These are phyloP conservation scores for Raphicerus campestris DNA, from an alignment of 2,113 vertebrate genomes.

Conservation along the genomic window DNA sequence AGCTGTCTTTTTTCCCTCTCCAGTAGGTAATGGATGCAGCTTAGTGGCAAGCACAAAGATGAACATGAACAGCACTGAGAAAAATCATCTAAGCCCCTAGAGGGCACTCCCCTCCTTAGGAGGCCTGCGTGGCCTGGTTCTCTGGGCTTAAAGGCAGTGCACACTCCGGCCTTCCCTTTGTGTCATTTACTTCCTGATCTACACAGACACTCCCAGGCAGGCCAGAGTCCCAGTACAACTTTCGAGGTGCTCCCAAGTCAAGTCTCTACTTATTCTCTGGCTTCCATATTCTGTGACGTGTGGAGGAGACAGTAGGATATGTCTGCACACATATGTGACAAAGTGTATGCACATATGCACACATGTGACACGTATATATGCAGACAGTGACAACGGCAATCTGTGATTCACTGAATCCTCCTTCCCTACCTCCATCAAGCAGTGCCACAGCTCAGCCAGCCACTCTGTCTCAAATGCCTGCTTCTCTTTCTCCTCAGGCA, in stretches of 20 bases:
- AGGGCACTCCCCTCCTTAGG: slow-evolving; percentile 59
- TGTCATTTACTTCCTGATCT: not conserved
- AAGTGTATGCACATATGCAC: no score
- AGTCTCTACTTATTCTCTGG: not conserved
- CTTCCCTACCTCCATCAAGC: not conserved
- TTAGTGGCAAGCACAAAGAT: not conserved
- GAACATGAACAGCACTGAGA: not conserved
- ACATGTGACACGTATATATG: not conserved
- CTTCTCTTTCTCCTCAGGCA: not conserved
- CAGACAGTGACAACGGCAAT: not conserved
- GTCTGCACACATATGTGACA: not conserved
- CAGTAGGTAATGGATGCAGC: not conserved
- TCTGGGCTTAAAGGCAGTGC: not conserved
- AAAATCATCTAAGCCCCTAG: slow-evolving; percentile 46
- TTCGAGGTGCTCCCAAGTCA: not conserved
- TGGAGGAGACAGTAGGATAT: not conserved
- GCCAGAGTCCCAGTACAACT: not conserved
- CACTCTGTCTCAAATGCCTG: not conserved
- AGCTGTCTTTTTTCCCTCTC: not conserved
- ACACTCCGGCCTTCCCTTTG: fast-evolving
- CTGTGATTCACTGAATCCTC: not conserved
- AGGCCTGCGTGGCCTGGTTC: not conserved
- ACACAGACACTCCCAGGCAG: not conserved
- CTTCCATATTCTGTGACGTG: not conserved
- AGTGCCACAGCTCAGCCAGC: not conserved